Evolutionary conservation across 2,797 vertebrate species (phyloP), one percentile per base, ranked within the genome.

Genomic region (Cyprinella venusta): DNA sequence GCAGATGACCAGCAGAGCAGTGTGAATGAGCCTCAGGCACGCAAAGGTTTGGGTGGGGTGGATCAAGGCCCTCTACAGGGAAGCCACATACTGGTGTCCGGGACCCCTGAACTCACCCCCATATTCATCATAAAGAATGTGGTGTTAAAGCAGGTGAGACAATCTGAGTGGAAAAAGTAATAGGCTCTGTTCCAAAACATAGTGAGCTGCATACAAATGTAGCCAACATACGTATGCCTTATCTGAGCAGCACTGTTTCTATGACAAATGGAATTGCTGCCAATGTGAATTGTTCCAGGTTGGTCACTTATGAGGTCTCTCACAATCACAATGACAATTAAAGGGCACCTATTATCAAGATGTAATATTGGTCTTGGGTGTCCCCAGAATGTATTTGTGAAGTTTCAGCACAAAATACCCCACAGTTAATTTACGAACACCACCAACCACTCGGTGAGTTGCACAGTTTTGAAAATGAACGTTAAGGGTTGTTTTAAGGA

Each of bases 111-210:
- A 54, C 83, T 90, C 26, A 81, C 81, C 1, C 86, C 91, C 12
- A 65, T 91, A 78, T 92, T 90, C 83, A 86, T 93, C 18, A 85
- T 94, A 30, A 92, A 93, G 56, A 92, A 92, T 80, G 85, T 90
- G 36, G 84, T 88, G 72, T 74, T 90, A 13, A 90, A 92, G 24
- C 90, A 92, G 93, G 94, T 92, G 85, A 89, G 82, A 36, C 21
- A 13, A 42, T 64, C 19, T 8, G 15, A 5, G n/a, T 36, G 0
- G 1, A 7, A 74, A 21, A 40, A 54, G 5, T 81, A 38, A 72
- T 74, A 50, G 36, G 15, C 45, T 26, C 30, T 8, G 52, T 50
- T 56, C n/a, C 19, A 26, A 65, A 50, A 52, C 18, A 30, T 61
- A 38, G 3, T 38, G 33, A 42, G 38, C 36, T 40, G 19, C 38